Evolutionary conservation across 2,797 vertebrate genomes (phyloP), one percentile per base, ranked within the genome.

Genomic region (Cichlasoma orientale): DNA sequence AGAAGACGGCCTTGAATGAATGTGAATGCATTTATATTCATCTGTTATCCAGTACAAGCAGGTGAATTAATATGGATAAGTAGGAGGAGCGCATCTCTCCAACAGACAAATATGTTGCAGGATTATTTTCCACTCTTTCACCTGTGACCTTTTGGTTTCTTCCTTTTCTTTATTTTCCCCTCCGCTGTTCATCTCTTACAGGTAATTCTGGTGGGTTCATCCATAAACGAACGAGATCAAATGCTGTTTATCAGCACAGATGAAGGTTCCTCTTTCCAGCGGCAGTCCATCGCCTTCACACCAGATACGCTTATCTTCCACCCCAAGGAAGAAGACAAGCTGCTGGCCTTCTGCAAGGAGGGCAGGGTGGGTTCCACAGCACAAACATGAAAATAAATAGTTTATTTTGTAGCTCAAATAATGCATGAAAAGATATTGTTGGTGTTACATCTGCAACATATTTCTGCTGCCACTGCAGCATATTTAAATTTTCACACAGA

Each of bases 181-280:
- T 59, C 47, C 3, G 33, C 18, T 19, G 10, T 71, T 18, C 56
- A 6, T 77, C 3, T 81, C 54, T 70, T 31, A 25, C 86, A 99
- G 98, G 97, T 99, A 31, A 95, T 99, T 88, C 96, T 99, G 25
- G 96, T 98, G 69, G 98, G 98, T 72, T 97, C 97, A 1, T 97
- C 97, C 6, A 96, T 98, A 68, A 96, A 97, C 0, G 97, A 98
- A 77, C 94, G 95, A 12, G 97, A 98, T 79, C 97, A 98, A 94
- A 98, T 95, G 91, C 92, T 99, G 77, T 99, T 99, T 79, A 96
- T 98, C 90, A 99, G 98, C 90, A 96, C 82, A 0, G 98, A 99
- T 1, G 98, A 99, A 89, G 98, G 98, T 2, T 94, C 97, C 29
- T 97, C 96, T 56, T 99, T 99, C 94, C 98, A 98, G 92, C 96